Conservation (phyloP, 53 echinoderm and acorn worm genomes). For the Pentamera pediparva region DNA sequence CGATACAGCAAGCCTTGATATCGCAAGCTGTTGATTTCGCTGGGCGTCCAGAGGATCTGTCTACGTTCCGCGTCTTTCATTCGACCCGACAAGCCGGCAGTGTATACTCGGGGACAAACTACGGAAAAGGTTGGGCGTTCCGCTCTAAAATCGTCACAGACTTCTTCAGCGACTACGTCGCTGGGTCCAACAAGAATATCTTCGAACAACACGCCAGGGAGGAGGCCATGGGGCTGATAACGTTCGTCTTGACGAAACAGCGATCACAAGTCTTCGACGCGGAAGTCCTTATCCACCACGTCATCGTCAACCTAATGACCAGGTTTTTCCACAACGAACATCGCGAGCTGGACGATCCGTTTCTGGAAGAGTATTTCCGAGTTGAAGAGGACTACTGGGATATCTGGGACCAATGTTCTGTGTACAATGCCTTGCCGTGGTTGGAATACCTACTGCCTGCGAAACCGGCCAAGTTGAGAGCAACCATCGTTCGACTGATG, state of each 20-base stretch:
- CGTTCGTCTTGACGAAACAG: conserved; percentile 57
- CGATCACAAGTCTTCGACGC: conserved; percentile 34
- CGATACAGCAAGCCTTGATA: conserved; percentile 46
- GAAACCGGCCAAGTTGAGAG: conserved; percentile 54
- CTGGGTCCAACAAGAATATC: conserved; percentile 33
- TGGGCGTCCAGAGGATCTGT: conserved; percentile 50
- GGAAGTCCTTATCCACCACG: conserved; percentile 44
- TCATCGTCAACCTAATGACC: conserved; percentile 74
- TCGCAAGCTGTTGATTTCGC: conserved; percentile 52
- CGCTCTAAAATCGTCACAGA: conserved; percentile 48
- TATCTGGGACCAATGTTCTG: conserved; percentile 35
- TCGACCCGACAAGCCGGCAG: conserved; percentile 36
- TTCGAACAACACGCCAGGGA: conserved; percentile 42
- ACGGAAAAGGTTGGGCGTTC: conserved; percentile 53
- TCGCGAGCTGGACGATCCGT: conserved; percentile 57
- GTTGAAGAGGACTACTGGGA: conserved; percentile 41
- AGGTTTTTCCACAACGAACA: conserved; percentile 63
- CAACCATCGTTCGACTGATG: conserved; percentile 38
- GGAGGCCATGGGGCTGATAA: conserved; percentile 60
- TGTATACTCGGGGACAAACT: conserved; percentile 44
- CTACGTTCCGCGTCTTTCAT: conserved; percentile 34
- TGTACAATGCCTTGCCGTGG: conserved; percentile 75
- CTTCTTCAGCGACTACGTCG: conserved; percentile 50
- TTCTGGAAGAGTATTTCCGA: conserved; percentile 30
- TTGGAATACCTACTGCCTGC: conserved; percentile 34